Evolutionary conservation across 2,888 invertebrate genomes (phyloP).

Genomic region (Drosophila suboccidentalis): DNA sequence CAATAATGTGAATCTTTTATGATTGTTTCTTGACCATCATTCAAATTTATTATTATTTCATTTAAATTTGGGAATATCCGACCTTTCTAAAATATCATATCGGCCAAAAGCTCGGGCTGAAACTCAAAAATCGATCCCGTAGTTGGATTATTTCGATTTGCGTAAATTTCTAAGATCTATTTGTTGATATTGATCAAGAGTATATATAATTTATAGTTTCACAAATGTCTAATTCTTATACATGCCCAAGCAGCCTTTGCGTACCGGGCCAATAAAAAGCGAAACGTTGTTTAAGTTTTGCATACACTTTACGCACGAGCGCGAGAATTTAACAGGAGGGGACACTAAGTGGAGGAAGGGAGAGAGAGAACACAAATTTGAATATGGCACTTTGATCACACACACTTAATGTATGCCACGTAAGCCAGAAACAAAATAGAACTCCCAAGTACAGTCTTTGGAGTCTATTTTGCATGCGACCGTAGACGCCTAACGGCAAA

Average conservation of each 20-base stretch:
- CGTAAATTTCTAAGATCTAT: background rate
- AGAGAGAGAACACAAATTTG: conserved; percentile 34
- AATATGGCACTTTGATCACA: conserved; percentile 72
- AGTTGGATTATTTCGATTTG: background rate
- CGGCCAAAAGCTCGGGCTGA: too few species aligned
- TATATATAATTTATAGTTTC: background rate
- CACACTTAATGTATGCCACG: conserved; percentile 75
- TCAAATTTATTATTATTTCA: too few species aligned
- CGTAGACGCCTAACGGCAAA: conserved; percentile 59
- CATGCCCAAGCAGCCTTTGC: background rate
- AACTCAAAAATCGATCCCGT: too few species aligned
- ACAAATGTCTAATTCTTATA: background rate
- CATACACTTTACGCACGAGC: conserved; percentile 34
- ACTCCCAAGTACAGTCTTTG: conserved; percentile 42
- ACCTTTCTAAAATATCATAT: too few species aligned
- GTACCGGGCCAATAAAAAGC: conserved; percentile 7
- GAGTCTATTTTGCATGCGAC: conserved; percentile 52
- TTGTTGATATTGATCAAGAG: background rate
- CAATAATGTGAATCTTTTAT: too few species aligned
- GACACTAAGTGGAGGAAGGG: background rate
- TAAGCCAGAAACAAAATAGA: conserved; percentile 48
- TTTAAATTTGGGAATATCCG: too few species aligned
- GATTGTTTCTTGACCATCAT: too few species aligned
- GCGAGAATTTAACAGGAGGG: background rate
- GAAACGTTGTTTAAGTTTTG: conserved; percentile 29